Evolutionary conservation across 2,113 vertebrate genomes (phyloP), one percentile per base, ranked within the genome.

Genomic region (Syngnathus typhle): DNA sequence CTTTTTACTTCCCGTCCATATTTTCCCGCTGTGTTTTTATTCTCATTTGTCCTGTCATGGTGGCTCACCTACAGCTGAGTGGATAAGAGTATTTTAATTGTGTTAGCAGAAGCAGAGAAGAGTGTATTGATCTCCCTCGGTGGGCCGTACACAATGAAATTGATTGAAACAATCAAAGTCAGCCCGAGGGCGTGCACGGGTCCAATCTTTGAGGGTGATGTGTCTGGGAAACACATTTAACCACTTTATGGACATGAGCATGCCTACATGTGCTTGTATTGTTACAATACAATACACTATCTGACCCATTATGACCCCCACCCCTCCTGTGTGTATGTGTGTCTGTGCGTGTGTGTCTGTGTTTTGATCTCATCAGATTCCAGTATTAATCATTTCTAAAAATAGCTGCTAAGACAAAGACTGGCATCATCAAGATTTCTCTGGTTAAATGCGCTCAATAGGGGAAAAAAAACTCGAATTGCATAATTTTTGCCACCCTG

Each of bases 131-230:
- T 74, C 61, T 37, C 16, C 9, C 58, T 44, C 12, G 63, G 72
- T 68, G 32, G 39, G 65, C 47, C 55, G 66, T 66, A 46, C 16
- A 58, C 66, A 68, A 63, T 74, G 47, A 58, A 65, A 72, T 68
- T 59, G 73, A 84, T 76, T 68, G 21, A 27, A 66, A 10, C 9
- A 1, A 27, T 77, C 72, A 75, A 72, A 78, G 59, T 73, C 69
- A 65, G 64, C 65, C 68, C n/a, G 38, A 68, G 61, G 64, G 51
- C 59, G 63, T 70, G 43, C 44, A 65, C 58, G 56, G 11, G 54
- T 56, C 27, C 54, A 36, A 56, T 56, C 13, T 32, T 32, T 56
- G 69, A 74, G 47, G 32, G 68, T n/a, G 58, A 15, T 13, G 60
- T 41, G 38, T n/a, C 13, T 39, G 41, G 12, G 38, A 61, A 62